These are phyloP conservation scores for Mastomys natalensis DNA, from an alignment of 2,113 vertebrate genomes.

Conservation along the genomic window DNA sequence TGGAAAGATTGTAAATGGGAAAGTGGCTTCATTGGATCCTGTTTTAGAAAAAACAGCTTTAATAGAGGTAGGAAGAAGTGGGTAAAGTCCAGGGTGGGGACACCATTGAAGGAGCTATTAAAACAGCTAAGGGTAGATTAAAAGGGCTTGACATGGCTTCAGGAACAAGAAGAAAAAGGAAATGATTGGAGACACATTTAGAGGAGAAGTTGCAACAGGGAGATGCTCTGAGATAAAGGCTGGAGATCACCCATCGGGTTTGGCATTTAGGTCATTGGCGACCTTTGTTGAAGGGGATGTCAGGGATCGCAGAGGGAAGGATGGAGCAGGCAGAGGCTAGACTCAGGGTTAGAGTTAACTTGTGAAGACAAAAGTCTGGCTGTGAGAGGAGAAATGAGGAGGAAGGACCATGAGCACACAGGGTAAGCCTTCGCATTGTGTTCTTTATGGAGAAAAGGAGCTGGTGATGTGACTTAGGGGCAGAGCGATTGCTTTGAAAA, in stretches of 20 bases:
- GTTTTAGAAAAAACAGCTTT: conserved; percentile 35
- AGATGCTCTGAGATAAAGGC: background rate
- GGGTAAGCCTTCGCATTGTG: accelerated
- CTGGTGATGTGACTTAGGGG: background rate
- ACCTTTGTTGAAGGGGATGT: background rate
- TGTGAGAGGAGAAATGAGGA: background rate
- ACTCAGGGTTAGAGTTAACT: background rate
- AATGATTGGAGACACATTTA: conserved; percentile 3
- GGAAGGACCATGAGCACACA: accelerated
- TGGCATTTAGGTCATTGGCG: conserved; percentile 8
- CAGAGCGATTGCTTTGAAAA: background rate
- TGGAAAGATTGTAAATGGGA: background rate
- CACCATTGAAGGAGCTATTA: background rate
- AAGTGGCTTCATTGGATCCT: background rate
- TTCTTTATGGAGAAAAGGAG: background rate
- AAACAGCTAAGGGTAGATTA: background rate
- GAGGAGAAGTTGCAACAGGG: background rate
- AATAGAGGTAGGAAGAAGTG: background rate
- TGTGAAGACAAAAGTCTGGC: background rate
- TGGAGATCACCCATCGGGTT: background rate
- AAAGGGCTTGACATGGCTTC: background rate
- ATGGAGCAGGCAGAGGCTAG: background rate
- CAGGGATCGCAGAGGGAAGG: background rate
- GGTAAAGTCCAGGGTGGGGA: background rate
- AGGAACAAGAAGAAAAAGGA: background rate